These are phyloP conservation scores for Drosophila pseudoananassae DNA, from an alignment of 1,140 invertebrate genomes.

Conservation along the genomic window DNA sequence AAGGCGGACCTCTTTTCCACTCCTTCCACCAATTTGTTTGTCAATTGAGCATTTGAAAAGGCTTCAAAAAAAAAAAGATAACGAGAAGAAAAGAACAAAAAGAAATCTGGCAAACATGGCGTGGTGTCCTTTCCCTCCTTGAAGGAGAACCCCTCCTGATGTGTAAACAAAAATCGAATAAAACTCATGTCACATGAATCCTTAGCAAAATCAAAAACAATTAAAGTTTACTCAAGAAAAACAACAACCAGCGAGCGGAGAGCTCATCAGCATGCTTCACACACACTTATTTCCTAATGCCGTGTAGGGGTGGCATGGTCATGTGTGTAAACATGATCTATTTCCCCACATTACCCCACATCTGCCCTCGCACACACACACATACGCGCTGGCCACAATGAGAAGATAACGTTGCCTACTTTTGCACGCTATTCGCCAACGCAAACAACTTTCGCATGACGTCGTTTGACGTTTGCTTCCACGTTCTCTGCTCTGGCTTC, in stretches of 20 bases:
- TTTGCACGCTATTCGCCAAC: slow-evolving; percentile 71
- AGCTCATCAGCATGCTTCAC: slow-evolving; percentile 63
- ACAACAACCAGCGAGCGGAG: slow-evolving; percentile 76
- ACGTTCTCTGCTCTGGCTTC: background rate
- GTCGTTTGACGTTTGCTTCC: slow-evolving; percentile 53
- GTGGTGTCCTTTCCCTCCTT: background rate
- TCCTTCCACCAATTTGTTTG: slow-evolving; percentile 49
- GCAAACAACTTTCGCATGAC: slow-evolving; percentile 76
- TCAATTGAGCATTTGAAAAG: slow-evolving; percentile 57
- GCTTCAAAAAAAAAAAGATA: slow-evolving; percentile 53
- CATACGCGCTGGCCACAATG: slow-evolving; percentile 27
- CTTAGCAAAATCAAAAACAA: slow-evolving; percentile 81
- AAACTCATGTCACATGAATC: slow-evolving; percentile 73
- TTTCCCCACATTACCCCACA: slow-evolving; percentile 15
- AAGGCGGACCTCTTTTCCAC: slow-evolving; percentile 28
- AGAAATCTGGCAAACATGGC: slow-evolving; percentile 9
- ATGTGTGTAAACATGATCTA: slow-evolving; percentile 65
- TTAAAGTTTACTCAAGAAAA: slow-evolving; percentile 81
- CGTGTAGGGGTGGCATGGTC: slow-evolving; percentile 16
- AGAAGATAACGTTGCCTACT: slow-evolving; percentile 77
- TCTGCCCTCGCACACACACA: slow-evolving; percentile 2
- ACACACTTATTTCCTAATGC: slow-evolving; percentile 16
- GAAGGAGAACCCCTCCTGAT: slow-evolving; percentile 9
- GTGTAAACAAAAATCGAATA: slow-evolving; percentile 42
- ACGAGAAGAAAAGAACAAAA: background rate